Evolutionary conservation across 2,113 vertebrate genomes (phyloP).

Genomic region (Archocentrus centrarchus): DNA sequence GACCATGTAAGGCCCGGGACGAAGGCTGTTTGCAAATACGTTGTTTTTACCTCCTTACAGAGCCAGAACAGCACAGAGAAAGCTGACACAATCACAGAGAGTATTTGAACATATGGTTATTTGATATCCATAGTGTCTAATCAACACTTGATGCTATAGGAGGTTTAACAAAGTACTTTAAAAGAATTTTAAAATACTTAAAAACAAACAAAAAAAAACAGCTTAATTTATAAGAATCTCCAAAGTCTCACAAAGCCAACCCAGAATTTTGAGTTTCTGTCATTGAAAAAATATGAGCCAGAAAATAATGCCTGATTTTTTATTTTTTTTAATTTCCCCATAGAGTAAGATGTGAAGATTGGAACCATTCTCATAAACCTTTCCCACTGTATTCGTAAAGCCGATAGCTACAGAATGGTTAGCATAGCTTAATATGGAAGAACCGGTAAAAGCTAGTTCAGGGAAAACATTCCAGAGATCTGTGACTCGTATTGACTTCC

Average conservation of each 20-base stretch:
- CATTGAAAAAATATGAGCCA: neutral
- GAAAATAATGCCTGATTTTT: neutral
- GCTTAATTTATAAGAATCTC: neutral
- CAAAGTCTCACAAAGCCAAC: neutral
- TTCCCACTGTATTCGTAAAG: neutral
- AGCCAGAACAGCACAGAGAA: constrained; percentile 7
- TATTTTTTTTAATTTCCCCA: too few relatives aligned
- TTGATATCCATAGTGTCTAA: neutral
- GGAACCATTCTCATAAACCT: neutral
- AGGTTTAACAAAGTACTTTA: neutral
- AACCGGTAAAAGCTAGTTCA: neutral
- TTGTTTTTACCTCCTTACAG: constrained; percentile 37
- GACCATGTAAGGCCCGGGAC: constrained; percentile 28
- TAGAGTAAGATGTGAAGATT: neutral
- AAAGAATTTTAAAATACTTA: neutral
- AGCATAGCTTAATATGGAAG: neutral
- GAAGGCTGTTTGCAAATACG: constrained; percentile 36
- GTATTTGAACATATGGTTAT: constrained; percentile 12
- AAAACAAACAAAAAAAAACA: neutral
- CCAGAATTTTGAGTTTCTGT: neutral
- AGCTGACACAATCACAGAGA: constrained; percentile 1
- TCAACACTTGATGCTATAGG: neutral
- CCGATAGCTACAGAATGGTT: neutral
- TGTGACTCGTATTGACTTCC: neutral
- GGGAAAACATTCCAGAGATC: neutral